Evolutionary conservation across 2,797 vertebrate genomes (phyloP).

Genomic region (Coilia nasus): DNA sequence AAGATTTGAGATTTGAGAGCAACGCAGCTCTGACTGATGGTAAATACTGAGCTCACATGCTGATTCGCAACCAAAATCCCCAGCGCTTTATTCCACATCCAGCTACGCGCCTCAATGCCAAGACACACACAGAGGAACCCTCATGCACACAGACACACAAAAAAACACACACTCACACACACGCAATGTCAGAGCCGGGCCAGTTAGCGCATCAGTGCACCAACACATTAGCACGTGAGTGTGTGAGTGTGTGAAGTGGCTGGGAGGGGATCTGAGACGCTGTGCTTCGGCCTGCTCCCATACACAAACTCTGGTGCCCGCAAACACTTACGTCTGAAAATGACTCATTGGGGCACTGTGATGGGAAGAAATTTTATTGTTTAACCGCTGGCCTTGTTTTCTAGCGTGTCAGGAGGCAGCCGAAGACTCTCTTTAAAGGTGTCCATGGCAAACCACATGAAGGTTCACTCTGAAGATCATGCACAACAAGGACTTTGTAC

Average conservation of each 20-base stretch:
- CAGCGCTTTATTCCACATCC: slow-evolving; percentile 46
- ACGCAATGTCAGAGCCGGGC: background rate
- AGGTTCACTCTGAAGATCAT: background rate
- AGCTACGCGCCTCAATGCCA: slow-evolving; percentile 44
- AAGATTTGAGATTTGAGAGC: slow-evolving; percentile 11
- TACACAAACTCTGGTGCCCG: slow-evolving; percentile 1
- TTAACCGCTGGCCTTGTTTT: background rate
- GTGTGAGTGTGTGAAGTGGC: slow-evolving; percentile 13
- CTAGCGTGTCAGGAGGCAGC: background rate
- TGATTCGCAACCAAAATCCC: slow-evolving; percentile 15
- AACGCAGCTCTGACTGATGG: background rate
- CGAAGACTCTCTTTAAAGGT: background rate
- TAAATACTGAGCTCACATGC: slow-evolving; percentile 22
- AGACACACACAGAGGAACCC: slow-evolving; percentile 39
- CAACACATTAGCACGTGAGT: slow-evolving; percentile 1
- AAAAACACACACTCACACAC: slow-evolving; percentile 17
- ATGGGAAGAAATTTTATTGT: slow-evolving; percentile 11
- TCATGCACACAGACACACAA: background rate
- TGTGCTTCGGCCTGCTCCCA: background rate
- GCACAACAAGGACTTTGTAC: background rate
- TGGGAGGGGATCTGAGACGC: background rate
- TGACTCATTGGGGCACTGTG: background rate
- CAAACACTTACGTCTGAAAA: slow-evolving; percentile 13
- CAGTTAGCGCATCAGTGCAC: slow-evolving; percentile 13
- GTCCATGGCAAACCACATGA: background rate